phyloP scores from a whole-genome alignment of 1,140 invertebrate species.

The Drosophila pruinosa region DNA sequence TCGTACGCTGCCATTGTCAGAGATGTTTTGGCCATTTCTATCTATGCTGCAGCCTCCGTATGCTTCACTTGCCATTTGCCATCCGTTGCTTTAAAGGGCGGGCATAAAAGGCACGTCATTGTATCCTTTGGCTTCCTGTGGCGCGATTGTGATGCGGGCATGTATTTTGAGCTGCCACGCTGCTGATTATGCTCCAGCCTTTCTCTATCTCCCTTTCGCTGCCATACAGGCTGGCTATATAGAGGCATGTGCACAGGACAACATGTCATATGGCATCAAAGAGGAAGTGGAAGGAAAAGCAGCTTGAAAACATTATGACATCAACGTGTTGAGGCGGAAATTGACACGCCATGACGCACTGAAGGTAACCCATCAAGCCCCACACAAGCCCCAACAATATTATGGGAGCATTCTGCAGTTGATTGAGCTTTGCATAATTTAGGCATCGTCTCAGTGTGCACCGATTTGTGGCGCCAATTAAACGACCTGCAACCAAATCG shows the following conservation, averaged over 20 bases:
- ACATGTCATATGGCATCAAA: constrained; percentile 58
- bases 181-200: constrained; percentile 65
- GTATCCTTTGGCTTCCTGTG: constrained; percentile 73
- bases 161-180: constrained; percentile 60
- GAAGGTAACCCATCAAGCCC: not conserved
- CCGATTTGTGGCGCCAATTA: constrained; percentile 53
- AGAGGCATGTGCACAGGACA: constrained; percentile 26
- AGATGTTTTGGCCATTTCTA: constrained; percentile 30
- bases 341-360: constrained; percentile 53
- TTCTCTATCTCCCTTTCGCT: not conserved
- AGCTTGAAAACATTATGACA: constrained; percentile 48
- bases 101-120: constrained; percentile 50
- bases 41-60: constrained; percentile 20
- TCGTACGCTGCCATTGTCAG: constrained; percentile 23
- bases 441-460: constrained; percentile 17
- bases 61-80: not conserved
- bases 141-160: constrained; percentile 51
- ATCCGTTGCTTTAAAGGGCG: constrained; percentile 1
- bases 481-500: constrained; percentile 33
- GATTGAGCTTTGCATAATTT: constrained; percentile 71
- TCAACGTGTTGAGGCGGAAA: constrained; percentile 73
- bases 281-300: constrained; percentile 44
- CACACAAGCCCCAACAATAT: not conserved
- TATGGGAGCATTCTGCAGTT: constrained; percentile 20
- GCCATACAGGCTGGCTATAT: not conserved